Percentiles rank a stretch among this genome's conserved stretches.
These are phyloP conservation scores for Micronycteris hirsuta DNA, from an alignment of 2,113 vertebrate species.

Conservation along the genomic window DNA sequence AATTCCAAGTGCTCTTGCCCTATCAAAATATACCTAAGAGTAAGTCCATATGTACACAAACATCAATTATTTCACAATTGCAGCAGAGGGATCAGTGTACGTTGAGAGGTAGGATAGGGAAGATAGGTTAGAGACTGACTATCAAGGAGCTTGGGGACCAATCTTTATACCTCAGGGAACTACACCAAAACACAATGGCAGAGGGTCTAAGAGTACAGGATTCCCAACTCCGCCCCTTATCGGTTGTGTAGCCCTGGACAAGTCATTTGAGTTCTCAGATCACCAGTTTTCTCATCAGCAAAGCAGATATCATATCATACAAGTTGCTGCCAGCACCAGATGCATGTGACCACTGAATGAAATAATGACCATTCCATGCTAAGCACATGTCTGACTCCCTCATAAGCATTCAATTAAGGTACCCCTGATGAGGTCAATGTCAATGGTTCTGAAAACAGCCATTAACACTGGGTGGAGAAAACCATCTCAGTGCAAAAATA, in stretches of 20 bases:
- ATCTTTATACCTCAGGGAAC: background rate
- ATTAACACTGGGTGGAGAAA: conserved; percentile 8
- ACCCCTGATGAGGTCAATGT: conserved; percentile 24
- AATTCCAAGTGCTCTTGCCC: background rate
- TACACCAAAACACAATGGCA: background rate
- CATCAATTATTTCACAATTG: background rate
- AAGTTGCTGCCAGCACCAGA: background rate
- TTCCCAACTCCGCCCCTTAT: background rate
- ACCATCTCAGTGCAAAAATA: conserved; percentile 40
- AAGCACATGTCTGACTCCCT: background rate
- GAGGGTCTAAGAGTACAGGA: background rate
- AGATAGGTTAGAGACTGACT: background rate
- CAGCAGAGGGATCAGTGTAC: background rate
- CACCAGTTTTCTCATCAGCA: background rate
- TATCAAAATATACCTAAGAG: background rate
- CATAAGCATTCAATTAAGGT: background rate
- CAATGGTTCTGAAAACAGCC: conserved; percentile 42
- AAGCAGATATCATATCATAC: background rate
- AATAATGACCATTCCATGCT: background rate
- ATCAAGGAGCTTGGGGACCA: background rate
- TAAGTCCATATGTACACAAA: background rate
- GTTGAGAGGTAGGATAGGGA: background rate
- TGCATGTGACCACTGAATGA: background rate
- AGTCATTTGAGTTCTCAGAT: background rate
- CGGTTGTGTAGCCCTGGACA: background rate